phyloP scores from a whole-genome alignment of 1,140 invertebrate genomes.

The Zaprionus tsacasi region DNA sequence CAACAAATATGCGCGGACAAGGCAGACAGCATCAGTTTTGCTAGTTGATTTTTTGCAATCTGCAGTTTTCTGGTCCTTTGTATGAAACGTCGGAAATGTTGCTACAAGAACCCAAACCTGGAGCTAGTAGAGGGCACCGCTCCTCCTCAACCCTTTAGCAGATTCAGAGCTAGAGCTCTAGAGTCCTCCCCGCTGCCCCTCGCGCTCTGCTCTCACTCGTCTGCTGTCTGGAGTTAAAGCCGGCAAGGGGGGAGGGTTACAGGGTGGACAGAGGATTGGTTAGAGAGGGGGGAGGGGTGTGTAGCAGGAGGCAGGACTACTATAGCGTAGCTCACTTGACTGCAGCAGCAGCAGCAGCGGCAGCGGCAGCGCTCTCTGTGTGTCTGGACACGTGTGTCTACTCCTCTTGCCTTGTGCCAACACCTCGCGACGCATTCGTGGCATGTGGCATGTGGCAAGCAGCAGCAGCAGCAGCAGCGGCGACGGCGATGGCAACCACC shows the following conservation, averaged over 20 bases:
- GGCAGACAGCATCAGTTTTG: conserved; percentile 37
- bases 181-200: no score
- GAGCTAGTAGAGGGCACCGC: not conserved
- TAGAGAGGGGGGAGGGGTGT: not conserved
- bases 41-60: conserved; percentile 80
- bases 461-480: conserved; percentile 40
- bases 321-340: conserved; percentile 54
- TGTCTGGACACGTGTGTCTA: conserved; percentile 65
- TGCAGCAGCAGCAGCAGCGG: conserved; percentile 28
- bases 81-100: conserved; percentile 72
- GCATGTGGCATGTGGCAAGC: conserved; percentile 40
- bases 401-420: conserved; percentile 43
- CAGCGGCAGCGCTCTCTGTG: not conserved
- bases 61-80: conserved; percentile 78
- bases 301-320: no score
- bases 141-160: not conserved
- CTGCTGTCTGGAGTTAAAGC: conserved; percentile 50
- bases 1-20: conserved; percentile 56
- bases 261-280: no score
- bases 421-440: conserved; percentile 78
- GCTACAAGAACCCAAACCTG: conserved; percentile 56
- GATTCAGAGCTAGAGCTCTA: not conserved
- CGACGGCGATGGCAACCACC: conserved; percentile 24
- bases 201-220: conserved; percentile 6
- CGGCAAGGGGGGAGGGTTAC: not conserved